A percentile compares a stretch with the other conserved stretches of the same genome.
Conservation (phyloP, 2,113 vertebrate species). For the Camarhynchus parvulus region DNA sequence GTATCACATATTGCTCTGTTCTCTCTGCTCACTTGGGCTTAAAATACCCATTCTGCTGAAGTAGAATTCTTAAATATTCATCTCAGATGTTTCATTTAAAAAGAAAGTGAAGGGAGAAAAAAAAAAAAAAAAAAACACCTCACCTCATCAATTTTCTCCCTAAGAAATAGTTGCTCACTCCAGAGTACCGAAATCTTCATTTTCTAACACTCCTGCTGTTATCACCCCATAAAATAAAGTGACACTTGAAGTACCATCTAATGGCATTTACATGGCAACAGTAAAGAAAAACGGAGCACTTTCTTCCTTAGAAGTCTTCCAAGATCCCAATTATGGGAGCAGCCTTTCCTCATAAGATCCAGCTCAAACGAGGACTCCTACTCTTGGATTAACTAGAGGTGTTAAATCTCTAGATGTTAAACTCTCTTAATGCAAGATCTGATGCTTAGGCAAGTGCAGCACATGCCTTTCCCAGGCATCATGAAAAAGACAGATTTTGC, state of each 20-base stretch:
- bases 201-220: not conserved
- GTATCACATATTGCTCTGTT: not conserved
- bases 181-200: not conserved
- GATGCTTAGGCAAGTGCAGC: not conserved
- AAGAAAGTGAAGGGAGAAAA: not conserved
- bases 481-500: not conserved
- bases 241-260: not conserved
- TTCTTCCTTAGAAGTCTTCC: not conserved
- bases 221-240: not conserved
- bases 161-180: not conserved
- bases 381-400: accelerated
- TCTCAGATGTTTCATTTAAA: not conserved
- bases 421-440: not conserved
- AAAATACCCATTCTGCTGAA: not conserved
- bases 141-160: not conserved
- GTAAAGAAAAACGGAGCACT: not conserved
- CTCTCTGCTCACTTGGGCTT: not conserved
- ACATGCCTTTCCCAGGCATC: not conserved
- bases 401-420: not conserved
- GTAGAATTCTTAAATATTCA: not conserved
- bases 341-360: not conserved
- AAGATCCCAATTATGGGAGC: not conserved
- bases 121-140: not conserved
- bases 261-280: not conserved
- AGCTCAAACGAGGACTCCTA: not conserved